Evolutionary conservation across 1,140 invertebrate genomes (phyloP), one percentile per base, ranked within the genome.

Genomic region (Drosophila burlai): DNA sequence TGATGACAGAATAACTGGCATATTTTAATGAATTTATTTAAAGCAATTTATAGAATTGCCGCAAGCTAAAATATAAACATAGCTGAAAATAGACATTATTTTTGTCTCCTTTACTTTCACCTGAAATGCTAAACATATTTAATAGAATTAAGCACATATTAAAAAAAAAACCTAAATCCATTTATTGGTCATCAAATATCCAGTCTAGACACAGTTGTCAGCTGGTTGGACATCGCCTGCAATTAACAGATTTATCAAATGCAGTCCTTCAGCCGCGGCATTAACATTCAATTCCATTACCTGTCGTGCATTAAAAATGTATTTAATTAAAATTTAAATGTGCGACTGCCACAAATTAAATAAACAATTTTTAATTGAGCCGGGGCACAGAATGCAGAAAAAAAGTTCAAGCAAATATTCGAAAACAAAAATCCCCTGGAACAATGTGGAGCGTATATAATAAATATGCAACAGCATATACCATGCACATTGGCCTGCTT

Each of bases 351-450:
- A 63, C 84, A 82, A 86, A 89, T 86, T 89, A 86, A 86, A 86
- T 89, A 89, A 86, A 86, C 83, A 86, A 86, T 83, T 83, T 86
- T 86, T 86, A 86, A 86, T 86, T 86, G 83, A 89, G 84, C 80
- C 62, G 49, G 76, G 67, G 54, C 15, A 24, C 24, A 16, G 24
- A 8, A 49, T 8, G n/a, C 76, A 89, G 83, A 29, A 29, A 29
- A 29, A 86, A 86, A 83, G 80, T 83, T 86, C 80, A 77, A 86
- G 58, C 76, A 86, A 86, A 86, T 55, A 80, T 69, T 46, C 43
- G 11, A 9, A 16, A 55, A 38, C 60, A 73, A 73, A 76, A 77
- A 77, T 62, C 45, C 76, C 76, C 73, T 76, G 74, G 42, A 64
- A 67, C 73, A 63, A 62, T 46, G 63, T 42, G 63, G 46, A 38